Evolutionary conservation across 2,888 invertebrate genomes (phyloP), one percentile per base, ranked within the genome.

Genomic region (Epirrhoe tristata): DNA sequence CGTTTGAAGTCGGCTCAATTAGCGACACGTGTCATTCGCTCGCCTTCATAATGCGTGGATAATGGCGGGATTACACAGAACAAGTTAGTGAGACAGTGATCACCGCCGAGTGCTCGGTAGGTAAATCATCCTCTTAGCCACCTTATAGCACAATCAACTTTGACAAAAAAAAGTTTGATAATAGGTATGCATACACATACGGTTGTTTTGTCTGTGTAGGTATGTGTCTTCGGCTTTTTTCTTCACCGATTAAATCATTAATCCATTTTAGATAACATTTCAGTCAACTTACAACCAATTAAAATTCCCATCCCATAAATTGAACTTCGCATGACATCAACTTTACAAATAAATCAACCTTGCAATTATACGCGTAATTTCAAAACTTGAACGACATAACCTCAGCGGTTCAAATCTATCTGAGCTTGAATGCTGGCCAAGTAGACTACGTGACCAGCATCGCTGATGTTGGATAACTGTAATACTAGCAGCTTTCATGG

Each of bases 1-100:
- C 31, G 65, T 70, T 66, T 60, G 66, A 70, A 58, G 52, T 46
- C 64, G 60, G 17, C 57, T 67, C 67, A 57, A 67, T 67, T 64
- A 67, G 57, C 55, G 48, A 46, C 63, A 56, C 48, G 36, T 63
- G 63, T 57, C 52, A 14, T 16, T 48, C 14, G 46, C 6, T 16
- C 5, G 12, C 12, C 39, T 43, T 12, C 39, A 43, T 12, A 43
- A 43, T 43, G 39, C 10, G 12, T 39, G 10, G 10, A 12, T 43
- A 43, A 1, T 24, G 24, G 24, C 3, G 24, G 3, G 24, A 24
- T 2, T 3, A 24, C 24, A 24, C 24, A 24, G 24, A 24, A 1
- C 24, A 3, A 24, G 24, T 24, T 24, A 24, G 24, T 24, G 24
- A 24, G 24, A 24, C 24, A 24, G 24, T n/a, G n/a, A n/a, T 24